Conservation (phyloP, 1,140 invertebrate species). For the Diabrotica virgifera region DNA sequence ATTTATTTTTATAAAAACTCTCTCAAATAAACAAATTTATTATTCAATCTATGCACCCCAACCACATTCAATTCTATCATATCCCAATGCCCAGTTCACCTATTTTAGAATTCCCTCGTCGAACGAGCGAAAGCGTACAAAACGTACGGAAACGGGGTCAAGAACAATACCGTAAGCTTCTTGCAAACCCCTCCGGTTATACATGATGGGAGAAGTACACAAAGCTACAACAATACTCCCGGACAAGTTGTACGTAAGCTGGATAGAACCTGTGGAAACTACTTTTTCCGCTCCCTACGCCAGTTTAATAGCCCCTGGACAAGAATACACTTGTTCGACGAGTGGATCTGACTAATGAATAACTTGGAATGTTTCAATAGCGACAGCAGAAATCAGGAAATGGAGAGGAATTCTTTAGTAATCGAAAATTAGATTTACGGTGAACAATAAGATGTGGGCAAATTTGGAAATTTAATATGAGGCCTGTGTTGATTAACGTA, state of each 20-base stretch:
- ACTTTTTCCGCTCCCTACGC: not conserved
- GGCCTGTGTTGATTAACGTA: too few relatives aligned
- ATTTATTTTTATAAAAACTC: too few relatives aligned
- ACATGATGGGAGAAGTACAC: slow-evolving; percentile 2
- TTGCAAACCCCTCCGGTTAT: slow-evolving; percentile 6
- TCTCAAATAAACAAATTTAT: too few relatives aligned
- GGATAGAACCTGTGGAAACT: not conserved
- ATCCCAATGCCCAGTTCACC: slow-evolving; percentile 9
- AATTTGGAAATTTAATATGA: too few relatives aligned
- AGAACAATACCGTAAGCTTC: slow-evolving; percentile 13
- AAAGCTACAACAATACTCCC: not conserved
- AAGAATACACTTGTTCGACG: not conserved
- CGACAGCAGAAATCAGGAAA: not conserved
- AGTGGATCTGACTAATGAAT: not conserved
- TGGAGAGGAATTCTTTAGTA: not conserved
- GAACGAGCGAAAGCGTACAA: not conserved
- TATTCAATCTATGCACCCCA: not conserved
- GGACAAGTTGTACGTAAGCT: not conserved
- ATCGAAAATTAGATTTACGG: too few relatives aligned
- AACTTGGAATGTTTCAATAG: not conserved
- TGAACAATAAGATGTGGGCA: too few relatives aligned
- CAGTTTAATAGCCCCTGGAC: not conserved
- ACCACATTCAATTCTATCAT: not conserved
- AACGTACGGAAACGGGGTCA: slow-evolving; percentile 8
- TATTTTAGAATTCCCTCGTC: slow-evolving; percentile 11